Conservation (phyloP, 1,140 invertebrate genomes). For the Eurosta solidaginis region DNA sequence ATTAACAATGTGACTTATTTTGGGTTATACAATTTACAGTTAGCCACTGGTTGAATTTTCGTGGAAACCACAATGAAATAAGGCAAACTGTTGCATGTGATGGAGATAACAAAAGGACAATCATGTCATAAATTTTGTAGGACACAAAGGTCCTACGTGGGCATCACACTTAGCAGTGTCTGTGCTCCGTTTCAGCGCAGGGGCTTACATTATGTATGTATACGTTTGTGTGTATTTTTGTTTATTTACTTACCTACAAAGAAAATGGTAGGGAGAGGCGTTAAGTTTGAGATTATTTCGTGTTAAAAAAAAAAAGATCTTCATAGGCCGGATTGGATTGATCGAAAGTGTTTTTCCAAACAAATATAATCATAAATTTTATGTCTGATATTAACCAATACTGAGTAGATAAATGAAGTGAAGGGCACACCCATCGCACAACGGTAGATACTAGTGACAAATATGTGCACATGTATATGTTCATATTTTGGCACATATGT, state of each 20-base stretch:
- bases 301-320: not conserved
- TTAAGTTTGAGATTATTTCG: not conserved
- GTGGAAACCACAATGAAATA: not conserved
- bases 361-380: not conserved
- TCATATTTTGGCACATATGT: not conserved
- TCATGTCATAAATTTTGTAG: constrained; percentile 13
- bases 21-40: not conserved
- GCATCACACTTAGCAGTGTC: not conserved
- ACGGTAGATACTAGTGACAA: too few relatives aligned
- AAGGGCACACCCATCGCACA: too few relatives aligned
- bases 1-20: not conserved
- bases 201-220: too few relatives aligned
- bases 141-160: constrained; percentile 2
- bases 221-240: not conserved
- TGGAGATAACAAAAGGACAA: constrained; percentile 1
- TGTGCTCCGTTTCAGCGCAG: not conserved
- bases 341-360: not conserved
- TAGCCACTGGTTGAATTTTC: constrained; percentile 20
- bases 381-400: not conserved
- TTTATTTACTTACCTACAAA: not conserved
- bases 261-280: not conserved
- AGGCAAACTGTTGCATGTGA: not conserved
- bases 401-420: too few relatives aligned
- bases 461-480: not conserved
- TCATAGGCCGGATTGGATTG: not conserved